Evolutionary conservation across 2,113 vertebrate genomes (phyloP).

Genomic region (Boulengeromyrus knoepffleri): DNA sequence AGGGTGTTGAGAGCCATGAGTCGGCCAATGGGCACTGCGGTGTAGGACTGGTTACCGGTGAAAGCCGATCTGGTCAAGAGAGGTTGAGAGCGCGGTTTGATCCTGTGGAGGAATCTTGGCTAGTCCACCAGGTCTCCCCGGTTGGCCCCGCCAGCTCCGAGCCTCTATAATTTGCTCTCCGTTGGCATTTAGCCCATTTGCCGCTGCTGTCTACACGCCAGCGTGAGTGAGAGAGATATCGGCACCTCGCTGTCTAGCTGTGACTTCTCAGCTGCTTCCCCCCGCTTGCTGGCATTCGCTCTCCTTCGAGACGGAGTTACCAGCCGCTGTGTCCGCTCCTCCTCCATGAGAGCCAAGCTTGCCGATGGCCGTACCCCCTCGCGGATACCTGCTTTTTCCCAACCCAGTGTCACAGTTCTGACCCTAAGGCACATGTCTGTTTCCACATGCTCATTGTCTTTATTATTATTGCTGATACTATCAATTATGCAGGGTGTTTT

Average conservation of each 20-base stretch:
- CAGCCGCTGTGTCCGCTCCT: neutral
- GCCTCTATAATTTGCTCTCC: constrained; percentile 13
- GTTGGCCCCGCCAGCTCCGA: neutral
- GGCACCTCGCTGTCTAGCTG: neutral
- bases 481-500: neutral
- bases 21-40: neutral
- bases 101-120: neutral
- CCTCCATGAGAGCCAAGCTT: neutral
- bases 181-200: neutral
- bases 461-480: neutral
- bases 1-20: neutral
- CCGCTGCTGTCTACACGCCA: neutral
- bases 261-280: neutral
- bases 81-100: neutral
- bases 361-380: neutral
- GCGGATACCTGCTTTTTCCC: neutral
- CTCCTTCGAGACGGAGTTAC: neutral
- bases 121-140: neutral
- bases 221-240: neutral
- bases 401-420: neutral
- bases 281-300: neutral
- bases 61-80: neutral
- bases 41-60: neutral
- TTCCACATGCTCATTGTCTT: neutral
- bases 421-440: neutral